Conservation (phyloP, 2,113 vertebrate species). For the Lycaon pictus region DNA sequence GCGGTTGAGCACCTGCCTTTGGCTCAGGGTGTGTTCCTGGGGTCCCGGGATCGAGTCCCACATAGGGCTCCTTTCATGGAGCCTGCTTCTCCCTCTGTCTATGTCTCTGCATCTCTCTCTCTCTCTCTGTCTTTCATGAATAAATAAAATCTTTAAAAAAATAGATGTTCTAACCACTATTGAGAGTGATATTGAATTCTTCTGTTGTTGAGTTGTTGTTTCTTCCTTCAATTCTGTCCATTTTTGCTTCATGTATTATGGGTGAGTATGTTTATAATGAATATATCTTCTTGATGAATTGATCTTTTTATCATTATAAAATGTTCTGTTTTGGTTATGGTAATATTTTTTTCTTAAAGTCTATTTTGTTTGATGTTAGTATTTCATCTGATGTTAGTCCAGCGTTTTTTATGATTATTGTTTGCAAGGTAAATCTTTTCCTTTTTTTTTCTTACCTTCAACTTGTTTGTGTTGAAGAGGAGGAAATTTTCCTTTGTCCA, state of each 20-base stretch:
- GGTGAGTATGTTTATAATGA: neutral
- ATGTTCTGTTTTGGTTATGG: neutral
- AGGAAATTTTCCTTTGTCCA: neutral
- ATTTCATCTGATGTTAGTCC: neutral
- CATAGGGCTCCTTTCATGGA: no score
- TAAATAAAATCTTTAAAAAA: no score
- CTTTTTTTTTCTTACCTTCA: neutral
- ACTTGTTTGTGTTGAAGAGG: neutral
- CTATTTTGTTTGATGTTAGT: neutral
- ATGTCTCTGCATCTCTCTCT: no score
- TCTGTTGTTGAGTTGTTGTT: neutral
- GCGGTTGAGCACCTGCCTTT: no score
- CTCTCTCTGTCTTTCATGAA: no score
- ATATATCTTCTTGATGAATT: neutral
- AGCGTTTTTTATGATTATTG: neutral
- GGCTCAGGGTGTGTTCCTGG: no score
- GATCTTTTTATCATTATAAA: neutral
- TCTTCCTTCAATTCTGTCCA: neutral
- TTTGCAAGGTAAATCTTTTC: neutral
- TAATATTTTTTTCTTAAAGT: neutral
- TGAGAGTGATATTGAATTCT: neutral
- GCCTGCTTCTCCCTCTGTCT: no score
- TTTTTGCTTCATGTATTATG: neutral
- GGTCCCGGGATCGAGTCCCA: no score
- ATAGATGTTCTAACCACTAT: neutral